These are phyloP conservation scores for Melanostoma scalare DNA, from an alignment of 2,888 invertebrate species.

Conservation along the genomic window DNA sequence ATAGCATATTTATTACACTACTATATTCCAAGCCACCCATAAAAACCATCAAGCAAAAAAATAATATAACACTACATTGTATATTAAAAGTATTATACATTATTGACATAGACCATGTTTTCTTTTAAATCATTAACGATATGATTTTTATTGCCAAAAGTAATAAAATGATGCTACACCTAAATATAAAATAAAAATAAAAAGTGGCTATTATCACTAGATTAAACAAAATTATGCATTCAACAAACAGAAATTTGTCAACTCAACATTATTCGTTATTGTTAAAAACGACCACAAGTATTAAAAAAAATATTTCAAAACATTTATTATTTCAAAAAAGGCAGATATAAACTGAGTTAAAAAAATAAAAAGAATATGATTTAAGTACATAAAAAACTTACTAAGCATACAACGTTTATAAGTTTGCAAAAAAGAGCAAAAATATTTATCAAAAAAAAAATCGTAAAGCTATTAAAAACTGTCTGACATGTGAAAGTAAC, in stretches of 20 bases:
- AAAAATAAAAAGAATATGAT: constrained; percentile 37
- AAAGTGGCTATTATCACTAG: constrained; percentile 54
- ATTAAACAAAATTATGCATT: constrained; percentile 63
- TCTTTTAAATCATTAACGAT: too few relatives aligned
- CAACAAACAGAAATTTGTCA: constrained; percentile 9
- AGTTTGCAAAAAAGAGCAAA: constrained; percentile 61
- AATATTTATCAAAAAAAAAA: constrained; percentile 47
- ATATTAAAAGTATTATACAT: constrained; percentile 21
- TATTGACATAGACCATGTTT: neutral
- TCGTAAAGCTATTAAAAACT: constrained; percentile 29
- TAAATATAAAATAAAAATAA: constrained; percentile 50
- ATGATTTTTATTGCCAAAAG: constrained; percentile 52
- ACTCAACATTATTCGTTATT: constrained; percentile 49
- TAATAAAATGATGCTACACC: constrained; percentile 36
- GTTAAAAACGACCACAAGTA: constrained; percentile 38
- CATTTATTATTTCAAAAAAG: constrained; percentile 42
- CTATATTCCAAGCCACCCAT: constrained; percentile 63
- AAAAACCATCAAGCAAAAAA: constrained; percentile 47
- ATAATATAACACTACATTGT: constrained; percentile 19
- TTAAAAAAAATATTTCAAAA: constrained; percentile 41
- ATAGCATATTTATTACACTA: constrained; percentile 63
- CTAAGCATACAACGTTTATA: constrained; percentile 54
- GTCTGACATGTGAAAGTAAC: constrained; percentile 51
- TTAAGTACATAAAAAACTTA: constrained; percentile 48
- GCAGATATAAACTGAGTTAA: constrained; percentile 44